Evolutionary conservation across 2,888 invertebrate genomes (phyloP).

Genomic region (Atethmia centrago): DNA sequence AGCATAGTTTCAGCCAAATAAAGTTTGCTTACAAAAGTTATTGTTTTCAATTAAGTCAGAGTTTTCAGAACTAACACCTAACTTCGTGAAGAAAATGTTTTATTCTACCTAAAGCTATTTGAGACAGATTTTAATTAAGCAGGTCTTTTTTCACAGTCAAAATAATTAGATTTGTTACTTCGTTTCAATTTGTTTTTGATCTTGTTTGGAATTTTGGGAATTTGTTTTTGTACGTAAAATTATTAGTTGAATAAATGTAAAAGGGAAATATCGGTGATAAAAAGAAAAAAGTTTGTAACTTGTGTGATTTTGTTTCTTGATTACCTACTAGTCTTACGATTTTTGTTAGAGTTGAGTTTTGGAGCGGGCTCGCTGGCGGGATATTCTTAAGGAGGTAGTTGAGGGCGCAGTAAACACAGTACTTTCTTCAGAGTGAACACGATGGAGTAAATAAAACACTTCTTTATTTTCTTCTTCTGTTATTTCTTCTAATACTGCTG

Average conservation of each 20-base stretch:
- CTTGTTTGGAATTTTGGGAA: constrained; percentile 24
- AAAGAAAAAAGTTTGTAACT: background rate
- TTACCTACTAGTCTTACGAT: too few species aligned
- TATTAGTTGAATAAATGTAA: background rate
- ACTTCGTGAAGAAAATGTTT: constrained; percentile 34
- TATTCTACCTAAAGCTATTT: constrained; percentile 29
- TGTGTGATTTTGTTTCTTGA: too few species aligned
- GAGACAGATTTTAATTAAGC: constrained; percentile 43
- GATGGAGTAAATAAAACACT: too few species aligned
- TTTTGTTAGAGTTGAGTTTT: too few species aligned
- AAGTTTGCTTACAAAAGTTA: constrained; percentile 5
- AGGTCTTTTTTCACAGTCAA: constrained; percentile 18
- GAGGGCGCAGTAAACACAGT: too few species aligned
- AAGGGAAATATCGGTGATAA: background rate
- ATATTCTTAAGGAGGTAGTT: too few species aligned
- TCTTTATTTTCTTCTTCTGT: too few species aligned
- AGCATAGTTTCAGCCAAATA: background rate
- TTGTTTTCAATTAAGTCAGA: constrained; percentile 30
- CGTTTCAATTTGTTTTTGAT: constrained; percentile 40
- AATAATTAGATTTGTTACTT: constrained; percentile 39
- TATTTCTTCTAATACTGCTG: too few species aligned
- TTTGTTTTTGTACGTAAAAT: background rate
- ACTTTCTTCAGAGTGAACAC: too few species aligned
- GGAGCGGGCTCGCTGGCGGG: too few species aligned
- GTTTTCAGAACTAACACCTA: constrained; percentile 17